phyloP scores from a whole-genome alignment of 2,113 vertebrate genomes.

The Philantomba maxwellii region DNA sequence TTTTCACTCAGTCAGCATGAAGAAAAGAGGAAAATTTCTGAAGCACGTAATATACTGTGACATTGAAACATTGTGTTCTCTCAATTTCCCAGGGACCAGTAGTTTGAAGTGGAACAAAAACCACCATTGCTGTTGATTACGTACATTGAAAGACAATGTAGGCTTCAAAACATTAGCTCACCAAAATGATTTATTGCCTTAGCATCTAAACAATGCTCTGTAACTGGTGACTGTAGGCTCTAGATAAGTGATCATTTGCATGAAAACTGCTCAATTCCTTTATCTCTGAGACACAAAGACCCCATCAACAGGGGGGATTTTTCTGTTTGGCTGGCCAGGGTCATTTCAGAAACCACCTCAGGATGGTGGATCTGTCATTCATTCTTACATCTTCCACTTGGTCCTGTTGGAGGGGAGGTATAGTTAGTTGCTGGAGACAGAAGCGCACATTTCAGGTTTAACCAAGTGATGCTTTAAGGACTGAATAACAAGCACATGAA shows the following conservation, averaged over 20 bases:
- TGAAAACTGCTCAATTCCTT: background rate
- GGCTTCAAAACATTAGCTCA: conserved; percentile 5
- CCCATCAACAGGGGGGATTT: background rate
- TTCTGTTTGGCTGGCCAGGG: background rate
- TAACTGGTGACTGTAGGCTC: background rate
- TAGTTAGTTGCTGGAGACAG: background rate
- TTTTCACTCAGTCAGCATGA: conserved; percentile 6
- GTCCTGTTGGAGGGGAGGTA: background rate
- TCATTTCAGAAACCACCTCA: background rate
- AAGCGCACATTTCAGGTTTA: background rate
- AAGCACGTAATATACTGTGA: background rate
- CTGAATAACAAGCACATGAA: background rate
- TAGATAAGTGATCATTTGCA: conserved; percentile 30
- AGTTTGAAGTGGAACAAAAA: conserved; percentile 4
- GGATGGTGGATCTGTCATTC: background rate
- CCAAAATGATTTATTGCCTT: conserved; percentile 27
- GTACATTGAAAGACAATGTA: background rate
- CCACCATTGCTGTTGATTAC: background rate
- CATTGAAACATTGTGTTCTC: background rate
- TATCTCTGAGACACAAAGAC: background rate
- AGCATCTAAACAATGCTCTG: background rate
- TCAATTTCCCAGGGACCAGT: background rate
- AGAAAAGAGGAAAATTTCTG: background rate
- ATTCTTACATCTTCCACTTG: background rate
- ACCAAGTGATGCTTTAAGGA: background rate